phyloP scores from a whole-genome alignment of 2,113 vertebrate genomes.

The Eleginops maclovinus region DNA sequence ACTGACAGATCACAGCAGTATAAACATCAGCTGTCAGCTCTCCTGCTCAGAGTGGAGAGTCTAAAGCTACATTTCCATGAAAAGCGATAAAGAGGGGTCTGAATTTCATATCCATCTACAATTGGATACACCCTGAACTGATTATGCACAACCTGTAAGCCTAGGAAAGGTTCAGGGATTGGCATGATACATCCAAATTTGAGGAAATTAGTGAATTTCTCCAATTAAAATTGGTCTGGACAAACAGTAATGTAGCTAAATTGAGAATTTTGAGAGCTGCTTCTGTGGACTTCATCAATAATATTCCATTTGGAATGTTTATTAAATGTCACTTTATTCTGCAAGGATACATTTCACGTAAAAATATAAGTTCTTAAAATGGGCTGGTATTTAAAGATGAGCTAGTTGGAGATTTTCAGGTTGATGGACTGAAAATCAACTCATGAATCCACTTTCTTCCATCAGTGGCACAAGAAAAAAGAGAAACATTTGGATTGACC shows the following conservation, averaged over 20 bases:
- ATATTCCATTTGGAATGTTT: no score
- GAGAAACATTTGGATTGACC: no score
- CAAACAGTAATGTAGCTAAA: no score
- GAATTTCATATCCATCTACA: background rate
- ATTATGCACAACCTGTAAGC: background rate
- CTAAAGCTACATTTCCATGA: constrained; percentile 10
- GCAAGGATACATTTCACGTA: background rate
- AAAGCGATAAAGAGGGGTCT: background rate
- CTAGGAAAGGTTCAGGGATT: background rate
- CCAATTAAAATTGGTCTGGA: background rate
- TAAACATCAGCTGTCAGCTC: constrained; percentile 16
- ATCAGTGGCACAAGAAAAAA: no score
- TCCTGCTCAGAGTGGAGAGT: constrained; percentile 35
- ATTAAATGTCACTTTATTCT: no score
- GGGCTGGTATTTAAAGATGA: no score
- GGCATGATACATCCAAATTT: background rate
- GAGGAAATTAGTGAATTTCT: background rate
- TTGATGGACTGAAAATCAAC: no score
- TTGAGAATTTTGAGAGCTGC: no score
- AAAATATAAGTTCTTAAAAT: no score
- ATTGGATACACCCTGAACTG: background rate
- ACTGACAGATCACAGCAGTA: constrained; percentile 40
- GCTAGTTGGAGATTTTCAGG: no score
- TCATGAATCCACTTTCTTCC: no score
- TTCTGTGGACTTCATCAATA: no score